Percentiles rank a stretch among this genome's conserved stretches.
phyloP scores from a whole-genome alignment of 2,113 vertebrate species.

The Cercocebus atys region DNA sequence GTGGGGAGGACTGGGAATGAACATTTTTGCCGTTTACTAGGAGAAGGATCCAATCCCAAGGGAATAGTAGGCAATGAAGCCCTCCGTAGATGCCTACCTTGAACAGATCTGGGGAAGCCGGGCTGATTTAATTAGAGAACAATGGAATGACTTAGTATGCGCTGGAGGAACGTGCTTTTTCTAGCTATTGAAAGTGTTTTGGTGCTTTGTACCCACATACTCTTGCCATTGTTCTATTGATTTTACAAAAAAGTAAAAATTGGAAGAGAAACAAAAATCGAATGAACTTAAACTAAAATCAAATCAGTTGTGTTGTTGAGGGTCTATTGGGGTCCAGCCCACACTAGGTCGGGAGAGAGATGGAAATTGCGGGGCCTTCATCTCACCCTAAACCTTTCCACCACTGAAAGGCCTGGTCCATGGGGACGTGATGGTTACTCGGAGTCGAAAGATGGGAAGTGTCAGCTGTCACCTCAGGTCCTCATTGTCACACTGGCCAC shows the following conservation, averaged over 20 bases:
- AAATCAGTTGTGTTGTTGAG: rapidly evolving
- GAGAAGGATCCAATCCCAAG: background rate
- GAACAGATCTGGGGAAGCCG: background rate
- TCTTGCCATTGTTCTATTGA: background rate
- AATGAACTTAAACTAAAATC: background rate
- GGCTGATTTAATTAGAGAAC: no score
- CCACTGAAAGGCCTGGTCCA: rapidly evolving
- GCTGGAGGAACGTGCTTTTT: rapidly evolving
- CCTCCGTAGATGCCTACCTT: rapidly evolving
- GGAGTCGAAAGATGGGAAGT: background rate
- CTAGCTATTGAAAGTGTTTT: background rate
- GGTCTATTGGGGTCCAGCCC: rapidly evolving
- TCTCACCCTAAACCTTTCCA: background rate
- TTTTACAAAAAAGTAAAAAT: background rate
- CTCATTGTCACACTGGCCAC: background rate
- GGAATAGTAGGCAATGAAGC: background rate
- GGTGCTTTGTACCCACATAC: background rate
- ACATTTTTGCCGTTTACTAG: rapidly evolving
- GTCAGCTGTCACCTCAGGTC: background rate
- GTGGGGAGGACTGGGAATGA: background rate
- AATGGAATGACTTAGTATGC: background rate
- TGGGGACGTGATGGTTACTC: rapidly evolving
- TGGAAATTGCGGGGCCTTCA: rapidly evolving
- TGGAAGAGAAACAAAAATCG: background rate
- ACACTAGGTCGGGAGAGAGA: background rate